These are phyloP conservation scores for Solen grandis DNA, from an alignment of 1,140 invertebrate genomes.

Conservation along the genomic window DNA sequence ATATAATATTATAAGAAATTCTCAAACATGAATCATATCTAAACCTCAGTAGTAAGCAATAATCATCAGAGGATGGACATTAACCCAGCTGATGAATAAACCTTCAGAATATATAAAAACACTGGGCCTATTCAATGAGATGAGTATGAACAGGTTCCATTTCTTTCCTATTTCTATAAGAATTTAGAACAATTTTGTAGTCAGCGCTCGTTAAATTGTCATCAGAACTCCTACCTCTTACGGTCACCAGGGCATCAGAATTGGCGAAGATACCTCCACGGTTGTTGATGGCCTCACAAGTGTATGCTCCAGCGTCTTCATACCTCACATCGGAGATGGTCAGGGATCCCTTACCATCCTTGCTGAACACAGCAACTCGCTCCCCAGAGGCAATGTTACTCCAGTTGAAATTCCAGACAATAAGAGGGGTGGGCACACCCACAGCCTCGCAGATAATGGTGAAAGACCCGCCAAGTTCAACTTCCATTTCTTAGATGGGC, in stretches of 20 bases:
- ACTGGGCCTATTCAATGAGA: no score
- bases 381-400: slow-evolving; percentile 91
- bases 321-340: slow-evolving; percentile 88
- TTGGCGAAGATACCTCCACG: slow-evolving; percentile 91
- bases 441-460: slow-evolving; percentile 92
- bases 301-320: slow-evolving; percentile 96
- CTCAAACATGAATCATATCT: no score
- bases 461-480: slow-evolving; percentile 88
- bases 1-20: no score
- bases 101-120: no score
- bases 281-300: slow-evolving; percentile 97
- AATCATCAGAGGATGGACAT: no score
- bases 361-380: slow-evolving; percentile 89
- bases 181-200: no score
- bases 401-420: slow-evolving; percentile 98
- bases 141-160: no score
- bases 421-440: slow-evolving; percentile 93
- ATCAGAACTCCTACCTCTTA: slow-evolving; percentile 82
- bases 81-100: no score
- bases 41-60: no score
- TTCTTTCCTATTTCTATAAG: no score
- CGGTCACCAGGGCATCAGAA: slow-evolving; percentile 94
- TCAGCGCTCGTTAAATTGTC: no score
- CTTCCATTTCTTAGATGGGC: slow-evolving; percentile 85
- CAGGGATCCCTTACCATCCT: slow-evolving; percentile 90